phyloP scores from a whole-genome alignment of 2,797 vertebrate species.

The Octomys mimax region DNA sequence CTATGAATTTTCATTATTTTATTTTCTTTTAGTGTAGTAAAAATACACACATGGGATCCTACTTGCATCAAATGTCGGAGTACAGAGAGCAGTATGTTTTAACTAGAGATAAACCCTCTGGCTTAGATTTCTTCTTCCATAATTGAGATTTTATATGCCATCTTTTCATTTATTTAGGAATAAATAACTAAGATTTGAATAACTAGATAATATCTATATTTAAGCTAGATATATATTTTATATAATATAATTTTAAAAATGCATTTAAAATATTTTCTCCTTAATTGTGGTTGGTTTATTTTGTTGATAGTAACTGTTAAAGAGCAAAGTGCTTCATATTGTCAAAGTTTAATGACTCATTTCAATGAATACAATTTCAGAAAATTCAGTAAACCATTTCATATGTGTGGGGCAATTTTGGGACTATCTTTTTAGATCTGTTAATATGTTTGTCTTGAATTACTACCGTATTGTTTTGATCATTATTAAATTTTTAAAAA shows the following conservation, averaged over 20 bases:
- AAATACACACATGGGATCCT: not conserved
- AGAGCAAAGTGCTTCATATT: not conserved
- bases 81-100: not conserved
- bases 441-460: not conserved
- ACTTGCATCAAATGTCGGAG: not conserved
- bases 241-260: not conserved
- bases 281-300: not conserved
- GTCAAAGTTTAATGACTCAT: not conserved
- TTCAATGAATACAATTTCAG: not conserved
- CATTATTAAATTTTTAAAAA: not conserved
- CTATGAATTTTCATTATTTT: not conserved
- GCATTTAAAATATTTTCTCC: constrained; percentile 12
- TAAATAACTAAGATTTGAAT: not conserved
- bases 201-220: not conserved
- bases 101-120: not conserved
- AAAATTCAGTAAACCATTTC: not conserved
- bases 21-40: not conserved
- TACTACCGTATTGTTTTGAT: not conserved
- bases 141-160: not conserved
- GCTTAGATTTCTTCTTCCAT: not conserved
- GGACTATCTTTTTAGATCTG: not conserved
- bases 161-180: not conserved
- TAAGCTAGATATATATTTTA: not conserved
- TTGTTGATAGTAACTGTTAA: not conserved
- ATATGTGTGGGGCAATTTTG: not conserved